Evolutionary conservation across 1,140 invertebrate genomes (phyloP).

Genomic region (Eueides isabella): DNA sequence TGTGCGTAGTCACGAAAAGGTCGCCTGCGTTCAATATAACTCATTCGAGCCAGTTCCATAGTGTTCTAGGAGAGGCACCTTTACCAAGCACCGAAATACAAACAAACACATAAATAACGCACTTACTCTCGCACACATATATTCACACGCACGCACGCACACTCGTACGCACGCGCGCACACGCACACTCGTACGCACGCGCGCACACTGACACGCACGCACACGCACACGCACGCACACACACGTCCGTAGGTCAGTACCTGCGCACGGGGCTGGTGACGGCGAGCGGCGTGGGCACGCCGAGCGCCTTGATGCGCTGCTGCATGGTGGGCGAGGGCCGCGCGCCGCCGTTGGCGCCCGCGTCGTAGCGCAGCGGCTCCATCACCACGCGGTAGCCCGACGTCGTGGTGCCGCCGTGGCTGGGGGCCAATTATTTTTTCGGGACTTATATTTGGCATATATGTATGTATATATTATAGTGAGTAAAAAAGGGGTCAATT

Average conservation of each 20-base stretch:
- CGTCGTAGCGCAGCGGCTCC: conserved; percentile 76
- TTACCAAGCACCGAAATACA: no score
- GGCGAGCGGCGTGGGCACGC: conserved; percentile 93
- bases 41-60: no score
- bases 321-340: conserved; percentile 93
- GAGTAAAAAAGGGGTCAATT: no score
- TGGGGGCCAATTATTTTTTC: conserved; percentile 31
- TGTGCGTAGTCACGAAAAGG: no score
- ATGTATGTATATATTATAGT: no score
- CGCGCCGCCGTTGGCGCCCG: conserved; percentile 77
- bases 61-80: no score
- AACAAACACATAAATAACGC: no score
- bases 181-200: neutral
- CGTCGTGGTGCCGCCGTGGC: conserved; percentile 67
- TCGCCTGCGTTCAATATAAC: no score
- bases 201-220: neutral
- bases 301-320: conserved; percentile 93
- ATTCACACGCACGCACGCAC: neutral
- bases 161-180: neutral
- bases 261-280: conserved; percentile 70
- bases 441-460: no score
- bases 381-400: conserved; percentile 72
- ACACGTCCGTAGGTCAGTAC: no score
- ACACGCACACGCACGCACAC: neutral
- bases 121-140: neutral